Percentiles rank a stretch among this genome's conserved stretches.
Conservation (phyloP, 1,140 invertebrate species). For the Philopotamus ludificatus region DNA sequence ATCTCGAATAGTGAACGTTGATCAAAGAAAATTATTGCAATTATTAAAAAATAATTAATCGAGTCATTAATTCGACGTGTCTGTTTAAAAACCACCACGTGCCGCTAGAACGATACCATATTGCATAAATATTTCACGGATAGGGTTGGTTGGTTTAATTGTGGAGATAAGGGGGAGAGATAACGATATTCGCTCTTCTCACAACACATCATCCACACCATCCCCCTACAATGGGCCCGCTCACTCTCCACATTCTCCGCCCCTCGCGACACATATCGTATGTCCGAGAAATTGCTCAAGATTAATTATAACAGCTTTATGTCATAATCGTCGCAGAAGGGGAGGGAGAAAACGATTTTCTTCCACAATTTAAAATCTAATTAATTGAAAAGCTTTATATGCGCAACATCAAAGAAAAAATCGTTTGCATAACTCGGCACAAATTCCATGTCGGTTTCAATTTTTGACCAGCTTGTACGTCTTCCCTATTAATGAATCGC, state of each 20-base stretch:
- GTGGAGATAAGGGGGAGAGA: constrained; percentile 21
- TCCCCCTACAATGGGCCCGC: not conserved
- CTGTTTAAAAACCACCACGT: constrained; percentile 13
- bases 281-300: not conserved
- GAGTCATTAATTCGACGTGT: not conserved
- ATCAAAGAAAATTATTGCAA: no score
- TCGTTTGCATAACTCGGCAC: no score
- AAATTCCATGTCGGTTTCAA: no score
- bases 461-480: no score
- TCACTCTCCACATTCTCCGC: constrained; percentile 1
- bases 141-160: constrained; percentile 13
- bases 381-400: no score
- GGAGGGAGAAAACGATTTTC: no score
- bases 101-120: constrained; percentile 10
- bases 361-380: no score
- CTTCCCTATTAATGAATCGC: no score
- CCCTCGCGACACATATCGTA: not conserved
- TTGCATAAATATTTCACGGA: constrained; percentile 20
- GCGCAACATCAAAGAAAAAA: no score
- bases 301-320: no score
- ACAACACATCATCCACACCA: constrained; percentile 9
- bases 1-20: no score
- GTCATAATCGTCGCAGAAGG: no score
- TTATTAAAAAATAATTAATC: not conserved
- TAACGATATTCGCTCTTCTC: constrained; percentile 21